Base-by-base conservation (phyloP, 2,797 vertebrate species). In the Tinamus major region DNA sequence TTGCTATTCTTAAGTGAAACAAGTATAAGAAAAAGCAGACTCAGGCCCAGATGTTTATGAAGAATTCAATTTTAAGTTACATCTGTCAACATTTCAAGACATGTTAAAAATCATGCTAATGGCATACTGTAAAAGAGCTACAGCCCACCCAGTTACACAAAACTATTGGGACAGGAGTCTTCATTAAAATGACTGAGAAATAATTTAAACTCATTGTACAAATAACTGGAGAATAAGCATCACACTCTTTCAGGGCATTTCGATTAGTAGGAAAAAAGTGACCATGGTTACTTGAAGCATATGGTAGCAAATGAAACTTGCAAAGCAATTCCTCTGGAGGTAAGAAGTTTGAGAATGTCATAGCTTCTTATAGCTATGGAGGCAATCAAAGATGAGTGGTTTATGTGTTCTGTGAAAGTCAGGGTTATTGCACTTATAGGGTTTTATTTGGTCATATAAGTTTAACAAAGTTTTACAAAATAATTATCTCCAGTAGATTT, bases 331-430 rank as follows among this genome's bases (percentile, higher is more conserved):
- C 63, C 51, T 81, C 39, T 86, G 46, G 23, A 70, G 70, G 19
- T 72, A 21, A 79, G 82, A 58, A 41, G 51, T 29, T 71, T 76
- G 79, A 64, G 79, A 71, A 81, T 56, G 79, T 88, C 67, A 53
- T 18, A 88, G 67, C 21, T 33, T 56, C n/a, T 33, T 56, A 35
- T 63, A 51, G 39, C 70, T 89, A 42, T 42, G 85, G 76, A 83
- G 79, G 51, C 59, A 89, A 78, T 83, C 79, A 94, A 53, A 64
- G 39, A 49, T 77, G 67, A 84, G 65, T 39, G 67, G 59, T 91
- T 94, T 89, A 79, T 41, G 49, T 33, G 23, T 85, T 80, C 49
- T 89, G 56, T 92, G 75, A 39, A 77, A 90, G 44, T 26, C 72
- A 3, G 2, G 70, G 39, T 74, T 94, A 90, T 35, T 90, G 75